Evolutionary conservation across 2,113 vertebrate species (phyloP), one percentile per base, ranked within the genome.

Genomic region (Malurus alboscapulatus): DNA sequence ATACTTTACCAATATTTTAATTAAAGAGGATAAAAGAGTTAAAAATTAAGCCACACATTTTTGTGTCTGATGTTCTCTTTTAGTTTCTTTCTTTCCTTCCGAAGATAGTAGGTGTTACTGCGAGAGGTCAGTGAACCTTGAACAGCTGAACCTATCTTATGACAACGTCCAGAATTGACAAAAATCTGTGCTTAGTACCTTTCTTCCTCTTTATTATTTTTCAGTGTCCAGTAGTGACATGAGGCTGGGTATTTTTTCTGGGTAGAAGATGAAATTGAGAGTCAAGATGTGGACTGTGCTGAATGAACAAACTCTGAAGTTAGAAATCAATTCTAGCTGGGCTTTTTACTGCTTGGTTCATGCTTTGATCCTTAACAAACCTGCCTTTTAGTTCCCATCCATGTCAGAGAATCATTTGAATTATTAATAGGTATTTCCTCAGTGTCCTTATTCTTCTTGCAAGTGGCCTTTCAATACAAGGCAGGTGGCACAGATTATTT

Each of bases 351-450:
- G 47, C 65, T 81, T n/a, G 22, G 32, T 90, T 92, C 57, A 45
- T 73, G 50, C 26, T 91, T 84, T 79, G 92, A 71, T 86, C 79
- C 54, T 72, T 79, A 91, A 59, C 18, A 88, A 77, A 82, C 72
- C 57, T 88, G 40, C 50, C 72, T 30, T 84, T 84, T 82, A 66
- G 21, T 76, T 90, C 34, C 20, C 58, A 38, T 72, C n/a, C 45
- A 36, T 83, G 22, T 89, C 42, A 85, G 36, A 85, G 68, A 36
- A 86, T 62, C 21, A 65, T 58, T 75, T 84, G 67, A 91, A 71
- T 80, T 80, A 76, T 51, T 77, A 79, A 73, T 34, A 84, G 65
- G 29, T 82, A 93, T 90, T 86, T 93, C 22, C n/a, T 84, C 57
- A 50, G 45, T 61, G 69, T 80, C 0, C 0, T 92, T 71, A 63